Evolutionary conservation across 2,113 vertebrate species (phyloP).

Genomic region (Sphaerodactylus townsendi): DNA sequence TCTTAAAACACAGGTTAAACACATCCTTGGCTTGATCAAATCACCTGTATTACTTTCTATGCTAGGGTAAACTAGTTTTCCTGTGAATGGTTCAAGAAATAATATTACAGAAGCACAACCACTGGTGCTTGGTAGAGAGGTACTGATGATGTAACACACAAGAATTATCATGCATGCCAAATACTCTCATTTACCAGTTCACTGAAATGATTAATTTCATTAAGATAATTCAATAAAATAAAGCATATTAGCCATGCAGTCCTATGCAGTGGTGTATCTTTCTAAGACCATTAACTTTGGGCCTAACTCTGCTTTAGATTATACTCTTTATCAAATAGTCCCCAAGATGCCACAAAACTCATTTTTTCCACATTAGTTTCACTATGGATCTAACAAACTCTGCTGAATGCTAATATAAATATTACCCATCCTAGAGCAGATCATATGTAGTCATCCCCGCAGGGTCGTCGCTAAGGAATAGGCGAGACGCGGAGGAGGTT

Average conservation of each 20-base stretch:
- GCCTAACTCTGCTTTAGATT: too few relatives aligned
- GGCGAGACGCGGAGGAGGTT: too few relatives aligned
- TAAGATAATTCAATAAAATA: background rate
- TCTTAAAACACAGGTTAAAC: background rate
- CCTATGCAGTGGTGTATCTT: too few relatives aligned
- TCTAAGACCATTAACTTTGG: too few relatives aligned
- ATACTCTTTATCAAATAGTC: too few relatives aligned
- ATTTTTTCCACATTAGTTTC: background rate
- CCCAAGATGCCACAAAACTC: too few relatives aligned
- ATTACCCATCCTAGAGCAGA: background rate
- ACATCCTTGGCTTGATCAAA: background rate
- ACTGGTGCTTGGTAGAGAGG: background rate
- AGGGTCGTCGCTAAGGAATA: too few relatives aligned
- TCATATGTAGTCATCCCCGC: too few relatives aligned
- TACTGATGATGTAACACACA: background rate
- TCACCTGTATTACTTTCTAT: background rate
- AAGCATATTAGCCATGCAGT: too few relatives aligned
- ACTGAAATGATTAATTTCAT: background rate
- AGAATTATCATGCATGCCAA: background rate
- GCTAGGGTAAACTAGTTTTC: background rate
- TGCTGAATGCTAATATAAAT: background rate
- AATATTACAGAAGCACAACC: background rate
- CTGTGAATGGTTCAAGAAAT: background rate
- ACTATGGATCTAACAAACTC: background rate
- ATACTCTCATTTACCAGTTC: too few relatives aligned